Evolutionary conservation across 2,888 invertebrate genomes (phyloP).

Genomic region (Eupithecia subumbrata): DNA sequence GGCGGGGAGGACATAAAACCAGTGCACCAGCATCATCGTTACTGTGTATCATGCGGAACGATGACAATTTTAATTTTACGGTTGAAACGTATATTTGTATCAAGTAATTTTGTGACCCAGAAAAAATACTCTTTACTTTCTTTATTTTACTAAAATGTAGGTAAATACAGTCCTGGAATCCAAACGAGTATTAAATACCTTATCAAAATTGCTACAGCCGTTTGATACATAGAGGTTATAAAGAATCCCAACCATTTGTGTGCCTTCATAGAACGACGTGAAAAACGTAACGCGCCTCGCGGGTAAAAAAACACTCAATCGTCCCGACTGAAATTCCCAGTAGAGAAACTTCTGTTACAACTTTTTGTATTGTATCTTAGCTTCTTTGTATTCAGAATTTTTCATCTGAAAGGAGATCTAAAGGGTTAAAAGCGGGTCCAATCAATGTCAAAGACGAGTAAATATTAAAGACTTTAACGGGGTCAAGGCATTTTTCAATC

Average conservation of each 20-base stretch:
- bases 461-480: not conserved
- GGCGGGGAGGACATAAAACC: too few species aligned
- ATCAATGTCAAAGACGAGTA: slow-evolving; percentile 3
- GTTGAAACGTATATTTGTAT: too few species aligned
- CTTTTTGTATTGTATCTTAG: not conserved
- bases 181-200: not conserved
- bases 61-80: too few species aligned
- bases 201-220: not conserved
- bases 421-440: not conserved
- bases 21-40: too few species aligned
- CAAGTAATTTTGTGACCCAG: too few species aligned
- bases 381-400: not conserved
- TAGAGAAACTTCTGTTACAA: not conserved
- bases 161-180: too few species aligned
- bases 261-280: not conserved
- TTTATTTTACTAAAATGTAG: too few species aligned
- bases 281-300: not conserved
- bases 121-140: too few species aligned
- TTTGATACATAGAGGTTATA: not conserved
- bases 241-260: not conserved
- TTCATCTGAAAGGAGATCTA: not conserved
- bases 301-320: not conserved
- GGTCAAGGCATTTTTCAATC: not conserved
- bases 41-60: too few species aligned
- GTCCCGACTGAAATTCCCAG: not conserved